Base-by-base conservation (phyloP, 2,888 invertebrate genomes). In the Ophioninae sp. region DNA sequence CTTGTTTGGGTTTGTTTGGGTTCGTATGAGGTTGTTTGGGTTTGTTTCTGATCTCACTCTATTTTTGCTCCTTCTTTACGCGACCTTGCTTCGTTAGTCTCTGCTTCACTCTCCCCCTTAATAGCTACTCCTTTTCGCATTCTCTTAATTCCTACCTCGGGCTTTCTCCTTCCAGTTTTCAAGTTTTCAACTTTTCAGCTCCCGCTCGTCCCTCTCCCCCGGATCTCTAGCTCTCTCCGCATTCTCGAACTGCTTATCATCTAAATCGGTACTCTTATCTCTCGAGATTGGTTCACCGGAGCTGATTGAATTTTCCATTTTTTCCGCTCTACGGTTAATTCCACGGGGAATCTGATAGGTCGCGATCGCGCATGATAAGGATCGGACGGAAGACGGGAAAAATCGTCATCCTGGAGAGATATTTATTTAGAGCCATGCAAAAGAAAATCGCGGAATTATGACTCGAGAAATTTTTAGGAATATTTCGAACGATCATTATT, bases 351-450 rank as follows among this genome's bases (percentile, higher is more conserved):
- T 64, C 51, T 0, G 64, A 13, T 22, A 6, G 5, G 64, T 77
- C 76, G 72, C 65, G 51, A 58, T 72, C 51, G 30, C 22, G 9
- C 44, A 0, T n/a, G 67, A 76, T 77, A 73, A 81, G 13, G 68
- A 23, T 22, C 61, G 20, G n/a, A 56, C 23, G 41, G 77, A 39
- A 22, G 17, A 67, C 30, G 44, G 2, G 13, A 20, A 69, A 68
- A 69, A 39, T 76, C 10, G 9, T 44, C 10, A 44, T 44, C 44
- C 13, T 13, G 44, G 13, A 44, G 44, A 7, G 44, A 44, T 44
- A 44, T 44, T 13, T 44, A 44, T 44, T 44, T 44, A 44, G 44
- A 13, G 44, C 44, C 1, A 44, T 10, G 44, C 13, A 44, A 44
- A 44, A 44, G 10, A 13, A 1, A 13, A 0, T 10, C 0, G 13